phyloP scores from a whole-genome alignment of 2,797 vertebrate species.

The Lacerta bilineata region DNA sequence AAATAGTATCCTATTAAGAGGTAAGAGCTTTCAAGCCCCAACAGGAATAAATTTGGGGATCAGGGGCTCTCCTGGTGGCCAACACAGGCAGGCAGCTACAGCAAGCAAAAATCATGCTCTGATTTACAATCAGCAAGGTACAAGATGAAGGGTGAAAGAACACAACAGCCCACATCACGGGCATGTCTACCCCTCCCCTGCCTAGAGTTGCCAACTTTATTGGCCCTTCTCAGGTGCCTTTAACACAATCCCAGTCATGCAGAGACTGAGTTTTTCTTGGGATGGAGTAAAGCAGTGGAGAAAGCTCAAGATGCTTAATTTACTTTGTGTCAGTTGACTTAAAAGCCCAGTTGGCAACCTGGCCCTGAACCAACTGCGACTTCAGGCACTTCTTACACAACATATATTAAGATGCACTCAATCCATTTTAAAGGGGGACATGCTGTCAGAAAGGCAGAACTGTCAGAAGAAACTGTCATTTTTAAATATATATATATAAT shows the following conservation, averaged over 20 bases:
- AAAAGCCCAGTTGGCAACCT: neutral
- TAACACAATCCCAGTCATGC: too few species aligned
- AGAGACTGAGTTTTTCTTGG: neutral
- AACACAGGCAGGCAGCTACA: neutral
- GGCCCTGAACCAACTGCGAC: neutral
- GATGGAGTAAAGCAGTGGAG: neutral
- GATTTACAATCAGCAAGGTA: neutral
- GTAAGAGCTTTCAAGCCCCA: neutral
- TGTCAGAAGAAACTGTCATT: neutral
- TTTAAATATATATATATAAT: too few species aligned
- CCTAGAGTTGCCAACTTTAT: neutral
- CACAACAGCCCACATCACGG: neutral
- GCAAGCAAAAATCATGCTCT: neutral
- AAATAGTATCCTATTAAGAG: neutral
- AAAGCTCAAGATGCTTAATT: neutral
- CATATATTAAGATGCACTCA: neutral
- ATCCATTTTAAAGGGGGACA: neutral
- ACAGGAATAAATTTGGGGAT: neutral
- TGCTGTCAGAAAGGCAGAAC: neutral
- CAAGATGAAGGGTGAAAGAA: neutral
- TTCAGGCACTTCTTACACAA: too few species aligned
- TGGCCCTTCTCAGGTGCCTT: neutral
- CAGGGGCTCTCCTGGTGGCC: neutral
- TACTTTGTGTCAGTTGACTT: neutral
- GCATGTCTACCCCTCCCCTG: neutral